These are phyloP conservation scores for Vombatus ursinus DNA, from an alignment of 2,113 vertebrate species.

Conservation along the genomic window DNA sequence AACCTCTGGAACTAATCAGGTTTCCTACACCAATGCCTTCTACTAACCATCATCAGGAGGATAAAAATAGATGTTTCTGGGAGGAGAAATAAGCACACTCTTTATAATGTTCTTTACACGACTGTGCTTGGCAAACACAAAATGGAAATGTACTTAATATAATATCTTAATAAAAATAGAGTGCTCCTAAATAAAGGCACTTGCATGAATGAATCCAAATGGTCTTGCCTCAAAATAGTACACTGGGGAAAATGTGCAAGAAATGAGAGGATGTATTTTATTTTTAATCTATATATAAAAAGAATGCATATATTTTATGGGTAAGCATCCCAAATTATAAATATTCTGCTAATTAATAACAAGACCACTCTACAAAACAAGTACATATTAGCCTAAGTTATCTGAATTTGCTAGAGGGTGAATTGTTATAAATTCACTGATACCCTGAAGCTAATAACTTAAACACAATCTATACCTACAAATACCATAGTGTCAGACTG, in stretches of 20 bases:
- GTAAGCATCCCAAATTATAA: background rate
- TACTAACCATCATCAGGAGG: background rate
- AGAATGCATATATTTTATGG: background rate
- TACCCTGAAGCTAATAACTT: no score
- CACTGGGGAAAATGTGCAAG: background rate
- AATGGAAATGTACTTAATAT: background rate
- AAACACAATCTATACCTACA: no score
- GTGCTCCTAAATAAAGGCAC: background rate
- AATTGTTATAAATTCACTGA: no score
- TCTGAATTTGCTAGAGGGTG: no score
- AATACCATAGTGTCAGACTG: no score
- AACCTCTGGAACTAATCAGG: background rate
- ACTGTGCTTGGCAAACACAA: background rate
- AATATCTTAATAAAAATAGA: constrained; percentile 13
- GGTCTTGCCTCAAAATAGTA: background rate
- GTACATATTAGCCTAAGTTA: no score
- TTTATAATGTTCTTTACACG: background rate
- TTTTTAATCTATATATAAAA: background rate
- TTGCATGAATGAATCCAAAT: constrained; percentile 29
- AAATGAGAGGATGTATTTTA: constrained; percentile 20
- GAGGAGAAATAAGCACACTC: background rate
- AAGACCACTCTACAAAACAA: no score
- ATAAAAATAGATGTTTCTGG: background rate
- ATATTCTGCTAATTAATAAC: background rate
- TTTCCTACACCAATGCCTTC: background rate